Percentiles rank a stretch among this genome's conserved stretches.
Evolutionary conservation across 2,888 invertebrate species (phyloP).

Genomic region (Drosophila vallismaia): DNA sequence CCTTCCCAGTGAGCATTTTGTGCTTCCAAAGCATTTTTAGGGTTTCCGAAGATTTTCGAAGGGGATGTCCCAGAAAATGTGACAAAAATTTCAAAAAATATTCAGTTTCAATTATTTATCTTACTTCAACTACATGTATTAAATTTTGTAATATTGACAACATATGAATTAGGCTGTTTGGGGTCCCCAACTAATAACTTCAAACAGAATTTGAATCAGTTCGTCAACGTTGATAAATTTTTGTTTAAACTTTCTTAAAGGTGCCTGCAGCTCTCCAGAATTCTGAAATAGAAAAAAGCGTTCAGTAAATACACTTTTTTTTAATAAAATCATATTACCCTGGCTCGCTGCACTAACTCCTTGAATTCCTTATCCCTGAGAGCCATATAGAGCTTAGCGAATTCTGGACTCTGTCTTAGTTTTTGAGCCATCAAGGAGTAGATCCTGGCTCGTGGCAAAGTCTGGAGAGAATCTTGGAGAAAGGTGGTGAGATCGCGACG

Average conservation of each 20-base stretch:
- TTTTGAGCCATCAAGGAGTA: slow-evolving; percentile 67
- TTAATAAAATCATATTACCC: slow-evolving; percentile 48
- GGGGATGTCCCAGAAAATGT: too few relatives aligned
- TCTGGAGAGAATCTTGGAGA: slow-evolving; percentile 64
- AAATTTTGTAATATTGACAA: too few relatives aligned
- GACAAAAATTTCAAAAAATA: too few relatives aligned
- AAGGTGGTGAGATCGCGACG: slow-evolving; percentile 71
- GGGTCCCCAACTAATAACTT: slow-evolving; percentile 79
- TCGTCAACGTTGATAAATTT: slow-evolving; percentile 75
- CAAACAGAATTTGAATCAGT: slow-evolving; percentile 60
- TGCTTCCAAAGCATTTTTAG: too few relatives aligned
- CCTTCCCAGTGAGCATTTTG: too few relatives aligned
- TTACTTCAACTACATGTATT: too few relatives aligned
- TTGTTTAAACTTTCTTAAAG: slow-evolving; percentile 53
- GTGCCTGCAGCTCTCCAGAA: slow-evolving; percentile 53
- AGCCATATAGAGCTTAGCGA: slow-evolving; percentile 70
- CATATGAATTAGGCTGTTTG: slow-evolving; percentile 6
- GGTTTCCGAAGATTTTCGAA: too few relatives aligned
- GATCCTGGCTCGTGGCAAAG: slow-evolving; percentile 70
- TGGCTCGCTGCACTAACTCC: slow-evolving; percentile 60
- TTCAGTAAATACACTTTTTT: neutral
- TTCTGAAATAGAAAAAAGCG: slow-evolving; percentile 47
- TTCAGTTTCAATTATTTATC: too few relatives aligned
- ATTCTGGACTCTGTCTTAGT: slow-evolving; percentile 66
- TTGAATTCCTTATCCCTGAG: slow-evolving; percentile 64